Base-by-base conservation (phyloP, 1,140 invertebrate genomes). In the Bradynema listronoti region DNA sequence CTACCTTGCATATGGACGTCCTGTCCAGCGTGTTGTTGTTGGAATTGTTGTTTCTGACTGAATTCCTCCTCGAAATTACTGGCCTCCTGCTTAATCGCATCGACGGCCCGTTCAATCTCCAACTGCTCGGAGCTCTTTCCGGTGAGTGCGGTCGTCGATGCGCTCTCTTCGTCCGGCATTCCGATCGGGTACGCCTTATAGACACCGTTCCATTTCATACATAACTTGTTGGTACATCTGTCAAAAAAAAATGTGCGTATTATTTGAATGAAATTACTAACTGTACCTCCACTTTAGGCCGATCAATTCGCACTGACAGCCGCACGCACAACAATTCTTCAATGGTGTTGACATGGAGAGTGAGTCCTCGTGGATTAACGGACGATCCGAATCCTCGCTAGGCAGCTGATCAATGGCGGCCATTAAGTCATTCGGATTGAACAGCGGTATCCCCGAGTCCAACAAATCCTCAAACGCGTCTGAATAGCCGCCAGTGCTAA, bases 381-480 rank as follows among this genome's bases (percentile, higher is more conserved):
- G 55, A 14, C 63, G 56, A 33, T 65, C 63, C 3, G 63, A 65
- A 39, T 65, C 63, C 46, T 65, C 63, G 25, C 42, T 50, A 0
- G 63, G 65, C 29, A 65, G 27, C 9, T 68, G 19, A 34, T 65
- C 65, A 25, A 65, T 68, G 7, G 63, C 65, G 19, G 63, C 25
- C 39, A 70, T 46, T 14, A 65, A 68, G 24, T 60, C 64, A 16
- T 58, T 16, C 9, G 65, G 65, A 61, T 65, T 68, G 27, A 65
- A 68, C 16, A 67, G 34, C 19, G 54, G 43, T 11, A 33, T 27
- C 19, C 33, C 58, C 4, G 58, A 60, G 33, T 63, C 63, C 9
- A 51, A 22, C 5, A 65, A n/a, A 27, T 61, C 63, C 34, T 61
- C 66, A 60, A 69, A 68, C 16, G 58, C 36, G 29, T 66, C n/a